These are phyloP conservation scores for Temnothorax curvispinosus DNA, from an alignment of 1,140 invertebrate genomes.

Conservation along the genomic window DNA sequence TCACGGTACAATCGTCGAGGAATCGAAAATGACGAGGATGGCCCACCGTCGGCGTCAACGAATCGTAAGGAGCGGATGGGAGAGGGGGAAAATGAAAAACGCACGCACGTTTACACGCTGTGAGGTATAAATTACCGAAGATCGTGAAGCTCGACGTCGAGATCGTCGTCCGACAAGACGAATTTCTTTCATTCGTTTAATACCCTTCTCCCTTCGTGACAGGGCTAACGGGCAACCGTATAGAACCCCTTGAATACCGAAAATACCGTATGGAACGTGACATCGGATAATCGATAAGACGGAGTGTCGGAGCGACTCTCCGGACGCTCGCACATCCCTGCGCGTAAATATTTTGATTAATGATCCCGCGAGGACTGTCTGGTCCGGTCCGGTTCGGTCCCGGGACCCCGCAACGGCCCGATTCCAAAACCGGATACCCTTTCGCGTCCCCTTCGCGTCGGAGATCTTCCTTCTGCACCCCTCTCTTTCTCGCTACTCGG, in stretches of 20 bases:
- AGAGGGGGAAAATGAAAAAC: constrained; percentile 27
- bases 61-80: not conserved
- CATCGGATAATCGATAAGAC: constrained; percentile 59
- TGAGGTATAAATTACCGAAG: constrained; percentile 48
- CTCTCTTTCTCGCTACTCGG: not conserved
- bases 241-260: constrained; percentile 51
- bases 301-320: constrained; percentile 46
- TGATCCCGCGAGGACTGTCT: constrained; percentile 64
- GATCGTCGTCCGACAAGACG: constrained; percentile 42
- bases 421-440: constrained; percentile 82
- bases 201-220: not conserved
- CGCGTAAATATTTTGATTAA: constrained; percentile 83
- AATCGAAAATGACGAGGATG: constrained; percentile 41
- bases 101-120: constrained; percentile 28
- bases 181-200: constrained; percentile 4
- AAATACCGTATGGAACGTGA: constrained; percentile 51
- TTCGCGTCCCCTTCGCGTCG: constrained; percentile 37
- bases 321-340: constrained; percentile 51
- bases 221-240: constrained; percentile 40
- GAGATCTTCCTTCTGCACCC: constrained; percentile 35
- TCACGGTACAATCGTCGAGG: constrained; percentile 25
- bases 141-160: constrained; percentile 35
- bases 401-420: constrained; percentile 74
- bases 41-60: not conserved
- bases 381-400: constrained; percentile 37